phyloP scores from a whole-genome alignment of 2,888 invertebrate genomes.

The Cyclophora albipunctata region DNA sequence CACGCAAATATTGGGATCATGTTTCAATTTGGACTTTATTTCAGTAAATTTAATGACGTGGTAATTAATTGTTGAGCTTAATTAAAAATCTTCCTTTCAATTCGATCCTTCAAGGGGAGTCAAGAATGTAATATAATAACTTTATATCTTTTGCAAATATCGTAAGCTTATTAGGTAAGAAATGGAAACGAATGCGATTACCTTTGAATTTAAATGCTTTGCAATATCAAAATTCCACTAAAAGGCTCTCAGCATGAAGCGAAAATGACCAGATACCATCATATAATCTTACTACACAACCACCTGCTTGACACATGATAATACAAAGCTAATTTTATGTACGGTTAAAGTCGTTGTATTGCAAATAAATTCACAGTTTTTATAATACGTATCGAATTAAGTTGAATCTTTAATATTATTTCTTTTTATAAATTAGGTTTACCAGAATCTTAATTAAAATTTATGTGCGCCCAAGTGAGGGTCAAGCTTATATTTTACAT shows the following conservation, averaged over 20 bases:
- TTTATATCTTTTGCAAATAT: conserved; percentile 38
- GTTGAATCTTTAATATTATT: conserved; percentile 31
- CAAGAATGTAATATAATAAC: conserved; percentile 34
- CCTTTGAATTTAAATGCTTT: conserved; percentile 55
- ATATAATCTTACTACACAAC: conserved; percentile 44
- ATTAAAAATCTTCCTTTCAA: background rate
- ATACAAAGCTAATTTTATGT: conserved; percentile 55
- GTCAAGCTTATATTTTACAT: background rate
- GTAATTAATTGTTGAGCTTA: background rate
- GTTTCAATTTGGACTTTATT: conserved; percentile 33
- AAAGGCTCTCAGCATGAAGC: conserved; percentile 53
- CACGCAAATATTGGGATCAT: conserved; percentile 27
- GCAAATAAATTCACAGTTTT: conserved; percentile 62
- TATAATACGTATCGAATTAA: conserved; percentile 60
- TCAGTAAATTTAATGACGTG: conserved; percentile 19
- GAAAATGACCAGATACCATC: conserved; percentile 45
- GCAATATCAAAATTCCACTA: conserved; percentile 40
- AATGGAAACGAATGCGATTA: conserved; percentile 32
- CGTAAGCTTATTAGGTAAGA: conserved; percentile 29
- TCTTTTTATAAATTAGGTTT: conserved; percentile 32
- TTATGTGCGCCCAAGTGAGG: conserved; percentile 9
- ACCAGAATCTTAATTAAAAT: conserved; percentile 28
- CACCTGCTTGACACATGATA: conserved; percentile 56
- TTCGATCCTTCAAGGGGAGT: conserved; percentile 6
- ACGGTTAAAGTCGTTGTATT: conserved; percentile 36